Percentiles rank a stretch among this genome's conserved stretches.
phyloP scores from a whole-genome alignment of 1,140 invertebrate species.

The Macrosteles quadrilineatus region DNA sequence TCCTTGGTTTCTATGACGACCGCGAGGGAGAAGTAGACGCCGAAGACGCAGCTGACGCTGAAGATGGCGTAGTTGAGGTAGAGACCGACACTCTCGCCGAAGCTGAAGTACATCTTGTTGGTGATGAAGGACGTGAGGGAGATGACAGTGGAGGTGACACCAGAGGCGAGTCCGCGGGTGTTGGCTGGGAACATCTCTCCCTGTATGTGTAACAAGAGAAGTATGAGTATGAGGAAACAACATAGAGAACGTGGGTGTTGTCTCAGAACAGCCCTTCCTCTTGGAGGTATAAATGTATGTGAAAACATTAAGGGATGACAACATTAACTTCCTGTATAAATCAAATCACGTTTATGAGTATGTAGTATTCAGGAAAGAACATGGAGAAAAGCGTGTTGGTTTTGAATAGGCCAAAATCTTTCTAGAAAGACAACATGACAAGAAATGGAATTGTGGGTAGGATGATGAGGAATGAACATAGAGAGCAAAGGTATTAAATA shows the following conservation, averaged over 20 bases:
- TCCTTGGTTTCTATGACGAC: constrained; percentile 81
- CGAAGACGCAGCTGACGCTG: constrained; percentile 61
- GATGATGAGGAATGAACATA: no score
- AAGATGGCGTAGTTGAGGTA: constrained; percentile 72
- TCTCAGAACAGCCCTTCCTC: no score
- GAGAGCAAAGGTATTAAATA: no score
- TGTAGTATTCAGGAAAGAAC: no score
- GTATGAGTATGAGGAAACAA: not conserved
- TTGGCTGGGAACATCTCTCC: constrained; percentile 74
- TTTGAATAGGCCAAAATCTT: no score
- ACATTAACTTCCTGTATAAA: no score
- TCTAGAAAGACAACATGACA: no score
- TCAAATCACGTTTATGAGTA: no score
- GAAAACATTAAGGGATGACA: no score
- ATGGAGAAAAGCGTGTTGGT: no score
- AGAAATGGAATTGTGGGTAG: no score
- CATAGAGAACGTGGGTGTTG: not conserved
- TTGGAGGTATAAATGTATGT: no score
- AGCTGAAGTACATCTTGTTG: constrained; percentile 69
- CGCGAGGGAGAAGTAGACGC: constrained; percentile 63
- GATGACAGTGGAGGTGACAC: constrained; percentile 68
- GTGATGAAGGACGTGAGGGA: constrained; percentile 72
- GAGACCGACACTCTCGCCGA: constrained; percentile 53
- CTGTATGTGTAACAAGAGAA: constrained; percentile 58
- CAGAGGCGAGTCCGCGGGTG: constrained; percentile 67